Conservation (phyloP, 2,113 vertebrate genomes). For the Caracal caracal region DNA sequence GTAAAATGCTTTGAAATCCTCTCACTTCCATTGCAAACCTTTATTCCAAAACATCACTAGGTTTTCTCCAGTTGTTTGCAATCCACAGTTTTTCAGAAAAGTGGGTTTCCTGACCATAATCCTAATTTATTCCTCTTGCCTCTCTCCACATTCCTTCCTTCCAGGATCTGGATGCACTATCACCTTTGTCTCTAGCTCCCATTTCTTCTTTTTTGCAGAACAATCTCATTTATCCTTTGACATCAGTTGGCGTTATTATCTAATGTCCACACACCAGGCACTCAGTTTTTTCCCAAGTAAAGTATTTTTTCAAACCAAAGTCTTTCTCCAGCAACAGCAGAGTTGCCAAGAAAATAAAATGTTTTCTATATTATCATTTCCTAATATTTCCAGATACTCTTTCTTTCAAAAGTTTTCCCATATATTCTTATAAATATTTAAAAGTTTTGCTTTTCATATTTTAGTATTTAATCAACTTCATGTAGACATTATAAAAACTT, state of each 20-base stretch:
- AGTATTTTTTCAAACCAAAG: not conserved
- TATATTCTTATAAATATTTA: not conserved
- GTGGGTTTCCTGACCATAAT: not conserved
- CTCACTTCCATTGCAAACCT: not conserved
- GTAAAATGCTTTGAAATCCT: not conserved
- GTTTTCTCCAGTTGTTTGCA: not conserved
- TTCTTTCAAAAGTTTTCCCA: not conserved
- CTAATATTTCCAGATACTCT: not conserved
- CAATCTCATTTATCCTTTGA: not conserved
- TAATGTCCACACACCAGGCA: not conserved
- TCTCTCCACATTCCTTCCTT: not conserved
- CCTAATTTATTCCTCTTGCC: not conserved
- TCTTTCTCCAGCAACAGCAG: not conserved
- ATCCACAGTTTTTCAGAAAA: not conserved
- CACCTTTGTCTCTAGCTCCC: not conserved
- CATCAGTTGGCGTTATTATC: not conserved
- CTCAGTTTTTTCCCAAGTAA: not conserved
- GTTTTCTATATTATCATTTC: not conserved
- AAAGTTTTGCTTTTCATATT: not conserved
- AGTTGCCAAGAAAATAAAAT: not conserved
- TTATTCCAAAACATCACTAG: not conserved
- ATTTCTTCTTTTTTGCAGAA: not conserved
- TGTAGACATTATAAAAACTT: not conserved
- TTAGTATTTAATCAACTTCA: not conserved
- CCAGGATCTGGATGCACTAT: not conserved